Evolutionary conservation across 2,113 vertebrate genomes (phyloP).

Genomic region (Galeopterus variegatus): DNA sequence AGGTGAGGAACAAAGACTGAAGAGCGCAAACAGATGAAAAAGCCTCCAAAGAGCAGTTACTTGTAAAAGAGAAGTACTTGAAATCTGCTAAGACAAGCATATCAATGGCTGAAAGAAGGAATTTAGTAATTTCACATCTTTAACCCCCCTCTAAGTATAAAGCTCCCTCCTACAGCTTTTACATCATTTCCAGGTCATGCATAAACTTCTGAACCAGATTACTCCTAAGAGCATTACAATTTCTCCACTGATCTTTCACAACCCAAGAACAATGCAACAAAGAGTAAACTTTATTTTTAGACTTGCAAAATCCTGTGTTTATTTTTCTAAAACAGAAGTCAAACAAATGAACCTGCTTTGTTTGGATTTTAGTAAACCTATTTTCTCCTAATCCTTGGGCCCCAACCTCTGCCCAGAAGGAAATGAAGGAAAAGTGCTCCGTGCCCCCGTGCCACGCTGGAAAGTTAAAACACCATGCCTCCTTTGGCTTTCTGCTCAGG

Average conservation of each 20-base stretch:
- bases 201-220: constrained; percentile 63
- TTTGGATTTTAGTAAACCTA: constrained; percentile 58
- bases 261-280: constrained; percentile 50
- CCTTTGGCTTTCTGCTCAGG: not conserved
- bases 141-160: not conserved
- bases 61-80: not conserved
- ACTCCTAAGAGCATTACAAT: constrained; percentile 50
- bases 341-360: constrained; percentile 72
- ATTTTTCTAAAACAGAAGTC: constrained; percentile 73
- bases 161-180: not conserved
- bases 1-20: not conserved
- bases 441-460: constrained; percentile 24
- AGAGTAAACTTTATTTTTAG: constrained; percentile 79
- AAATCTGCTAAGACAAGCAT: not conserved
- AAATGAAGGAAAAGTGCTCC: constrained; percentile 49
- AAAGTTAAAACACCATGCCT: constrained; percentile 61
- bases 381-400: constrained; percentile 54
- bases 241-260: constrained; percentile 43
- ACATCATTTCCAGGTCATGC: constrained; percentile 41
- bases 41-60: not conserved
- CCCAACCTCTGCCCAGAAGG: constrained; percentile 54
- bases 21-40: not conserved
- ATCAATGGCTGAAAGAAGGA: not conserved
- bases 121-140: not conserved
- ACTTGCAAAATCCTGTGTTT: constrained; percentile 75